Conservation (phyloP, 2,888 invertebrate species). For the Hypsopygia costalis region DNA sequence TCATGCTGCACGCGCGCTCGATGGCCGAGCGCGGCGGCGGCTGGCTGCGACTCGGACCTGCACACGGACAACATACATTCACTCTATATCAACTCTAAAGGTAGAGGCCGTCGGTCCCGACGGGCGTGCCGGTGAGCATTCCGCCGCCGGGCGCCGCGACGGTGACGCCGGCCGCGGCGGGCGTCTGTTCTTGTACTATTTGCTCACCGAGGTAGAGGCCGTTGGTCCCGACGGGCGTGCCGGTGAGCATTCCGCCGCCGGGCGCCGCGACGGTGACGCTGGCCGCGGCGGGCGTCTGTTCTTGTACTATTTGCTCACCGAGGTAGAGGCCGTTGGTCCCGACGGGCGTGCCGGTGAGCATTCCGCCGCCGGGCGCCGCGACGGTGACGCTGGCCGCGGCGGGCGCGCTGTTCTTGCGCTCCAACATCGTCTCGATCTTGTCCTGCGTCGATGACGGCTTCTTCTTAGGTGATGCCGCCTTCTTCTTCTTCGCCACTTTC, state of each 20-base stretch:
- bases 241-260: conserved; percentile 53
- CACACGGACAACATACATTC: too few species aligned
- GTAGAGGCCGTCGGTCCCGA: conserved; percentile 70
- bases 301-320: conserved; percentile 57
- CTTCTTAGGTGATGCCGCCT: conserved; percentile 70
- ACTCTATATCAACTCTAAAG: too few species aligned
- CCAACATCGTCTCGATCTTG: conserved; percentile 87
- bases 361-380: conserved; percentile 45
- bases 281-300: conserved; percentile 36
- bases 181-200: conserved; percentile 60
- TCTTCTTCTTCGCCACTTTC: conserved; percentile 83
- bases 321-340: conserved; percentile 70
- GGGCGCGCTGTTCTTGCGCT: conserved; percentile 55
- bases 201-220: conserved; percentile 55
- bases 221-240: conserved; percentile 72
- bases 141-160: conserved; percentile 50
- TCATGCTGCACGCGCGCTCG: conserved; percentile 95
- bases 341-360: conserved; percentile 63
- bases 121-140: conserved; percentile 61
- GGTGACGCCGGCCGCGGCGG: conserved; percentile 32
- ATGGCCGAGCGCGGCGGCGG: conserved; percentile 91
- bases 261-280: conserved; percentile 47
- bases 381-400: conserved; percentile 39
- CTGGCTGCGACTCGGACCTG: conserved; percentile 57
- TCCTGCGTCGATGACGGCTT: conserved; percentile 87